Conservation (phyloP, 2,797 vertebrate species). For the Gephyroberyx darwinii region DNA sequence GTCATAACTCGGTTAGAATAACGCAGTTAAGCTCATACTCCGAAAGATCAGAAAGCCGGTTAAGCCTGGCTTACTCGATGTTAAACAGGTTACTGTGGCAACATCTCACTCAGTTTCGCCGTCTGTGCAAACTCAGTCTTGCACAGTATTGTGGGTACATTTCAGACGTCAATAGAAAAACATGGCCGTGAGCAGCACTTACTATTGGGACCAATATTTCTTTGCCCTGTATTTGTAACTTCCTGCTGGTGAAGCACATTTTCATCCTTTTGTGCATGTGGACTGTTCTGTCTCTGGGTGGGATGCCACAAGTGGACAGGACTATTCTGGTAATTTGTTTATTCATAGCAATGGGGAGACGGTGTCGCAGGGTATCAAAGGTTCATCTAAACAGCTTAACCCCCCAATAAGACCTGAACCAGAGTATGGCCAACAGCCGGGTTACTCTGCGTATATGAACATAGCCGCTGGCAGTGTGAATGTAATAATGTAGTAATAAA, state of each 20-base stretch:
- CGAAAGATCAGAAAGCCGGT: conserved; percentile 12
- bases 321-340: conserved; percentile 49
- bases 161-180: conserved; percentile 48
- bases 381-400: conserved; percentile 57
- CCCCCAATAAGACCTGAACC: conserved; percentile 43
- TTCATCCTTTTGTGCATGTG: conserved; percentile 19
- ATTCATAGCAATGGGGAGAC: conserved; percentile 49
- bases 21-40: background rate
- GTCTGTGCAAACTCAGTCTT: conserved; percentile 39
- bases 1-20: background rate
- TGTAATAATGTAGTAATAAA: conserved; percentile 27
- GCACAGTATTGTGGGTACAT: conserved; percentile 16
- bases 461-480: conserved; percentile 14
- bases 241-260: conserved; percentile 1
- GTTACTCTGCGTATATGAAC: conserved; percentile 22
- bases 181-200: conserved; percentile 35
- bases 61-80: conserved; percentile 15
- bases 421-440: conserved; percentile 6
- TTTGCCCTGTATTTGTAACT: background rate
- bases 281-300: no score
- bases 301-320: background rate
- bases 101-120: conserved; percentile 21
- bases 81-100: background rate
- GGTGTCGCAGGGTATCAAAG: conserved; percentile 48
- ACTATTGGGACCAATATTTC: background rate